Conservation (phyloP, 2,797 vertebrate genomes). For the Varecia variegata region DNA sequence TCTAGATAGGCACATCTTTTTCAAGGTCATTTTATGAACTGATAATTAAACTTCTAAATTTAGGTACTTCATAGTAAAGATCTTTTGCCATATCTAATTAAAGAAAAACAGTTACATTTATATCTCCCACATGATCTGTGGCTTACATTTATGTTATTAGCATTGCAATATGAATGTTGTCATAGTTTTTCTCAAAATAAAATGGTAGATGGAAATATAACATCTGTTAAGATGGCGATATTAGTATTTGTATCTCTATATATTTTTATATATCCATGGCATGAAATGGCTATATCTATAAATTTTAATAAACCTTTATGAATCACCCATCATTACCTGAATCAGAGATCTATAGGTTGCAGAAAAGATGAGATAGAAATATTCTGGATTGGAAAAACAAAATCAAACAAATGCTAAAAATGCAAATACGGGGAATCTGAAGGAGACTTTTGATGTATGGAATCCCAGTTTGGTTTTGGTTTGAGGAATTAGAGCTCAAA, state of each 20-base stretch:
- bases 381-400: not conserved
- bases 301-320: not conserved
- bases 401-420: not conserved
- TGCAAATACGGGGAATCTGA: not conserved
- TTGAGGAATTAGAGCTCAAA: not conserved
- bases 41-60: slow-evolving; percentile 59
- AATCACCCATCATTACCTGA: not conserved
- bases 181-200: slow-evolving; percentile 8
- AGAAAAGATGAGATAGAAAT: not conserved
- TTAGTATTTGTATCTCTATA: not conserved
- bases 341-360: not conserved
- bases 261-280: not conserved
- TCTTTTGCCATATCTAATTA: slow-evolving; percentile 41
- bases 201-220: not conserved
- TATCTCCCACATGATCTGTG: not conserved
- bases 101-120: slow-evolving; percentile 1
- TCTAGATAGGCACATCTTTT: slow-evolving; percentile 6
- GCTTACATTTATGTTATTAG: not conserved
- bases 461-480: not conserved
- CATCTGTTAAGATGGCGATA: not conserved
- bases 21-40: slow-evolving; percentile 63
- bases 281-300: not conserved
- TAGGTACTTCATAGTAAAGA: slow-evolving; percentile 22
- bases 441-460: not conserved
- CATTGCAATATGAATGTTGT: not conserved